A percentile compares a stretch with the other conserved stretches of the same genome.
Conservation (phyloP, 2,113 vertebrate genomes). For the Turdus rufiventris region DNA sequence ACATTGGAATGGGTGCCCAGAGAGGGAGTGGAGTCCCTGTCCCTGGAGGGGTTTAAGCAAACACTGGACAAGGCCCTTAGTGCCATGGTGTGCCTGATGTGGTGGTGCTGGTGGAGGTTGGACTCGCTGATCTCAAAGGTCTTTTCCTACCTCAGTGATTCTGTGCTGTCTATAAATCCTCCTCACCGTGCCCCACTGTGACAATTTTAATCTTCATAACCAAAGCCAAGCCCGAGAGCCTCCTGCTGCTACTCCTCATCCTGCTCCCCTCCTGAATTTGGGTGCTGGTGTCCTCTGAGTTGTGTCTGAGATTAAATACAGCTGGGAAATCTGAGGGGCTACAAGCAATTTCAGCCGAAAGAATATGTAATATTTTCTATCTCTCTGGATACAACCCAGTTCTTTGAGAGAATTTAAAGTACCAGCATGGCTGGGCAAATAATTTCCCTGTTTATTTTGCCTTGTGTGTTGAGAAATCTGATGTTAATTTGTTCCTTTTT, state of each 20-base stretch:
- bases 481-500: constrained; percentile 40
- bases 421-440: neutral
- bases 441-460: constrained; percentile 22
- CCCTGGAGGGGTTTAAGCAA: neutral
- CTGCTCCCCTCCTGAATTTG: neutral
- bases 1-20: neutral
- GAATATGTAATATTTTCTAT: neutral
- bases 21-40: too few relatives aligned
- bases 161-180: neutral
- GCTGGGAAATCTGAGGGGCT: neutral
- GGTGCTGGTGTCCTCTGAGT: neutral
- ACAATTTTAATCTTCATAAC: neutral
- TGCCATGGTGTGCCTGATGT: fast-evolving
- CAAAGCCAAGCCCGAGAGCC: neutral
- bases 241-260: fast-evolving
- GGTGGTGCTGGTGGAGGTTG: neutral
- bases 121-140: neutral
- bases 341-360: neutral
- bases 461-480: neutral
- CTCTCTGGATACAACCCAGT: neutral
- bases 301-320: neutral
- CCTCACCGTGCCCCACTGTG: fast-evolving
- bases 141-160: neutral
- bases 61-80: fast-evolving
- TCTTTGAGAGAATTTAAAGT: neutral